Evolutionary conservation across 2,797 vertebrate genomes (phyloP).

Genomic region (Kryptolebias ocellatus): DNA sequence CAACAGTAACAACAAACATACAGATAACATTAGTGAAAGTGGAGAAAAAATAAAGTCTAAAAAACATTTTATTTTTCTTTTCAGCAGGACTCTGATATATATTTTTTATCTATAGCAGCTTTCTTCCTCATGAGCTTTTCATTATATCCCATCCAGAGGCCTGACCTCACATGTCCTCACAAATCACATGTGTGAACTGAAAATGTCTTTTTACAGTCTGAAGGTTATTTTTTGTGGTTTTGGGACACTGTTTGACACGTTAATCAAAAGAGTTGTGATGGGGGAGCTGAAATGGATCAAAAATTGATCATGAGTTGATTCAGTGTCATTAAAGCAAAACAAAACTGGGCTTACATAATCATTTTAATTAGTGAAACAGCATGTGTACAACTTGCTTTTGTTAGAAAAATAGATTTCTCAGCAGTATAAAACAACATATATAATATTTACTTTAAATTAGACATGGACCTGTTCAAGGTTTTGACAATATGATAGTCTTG

Average conservation of each 20-base stretch:
- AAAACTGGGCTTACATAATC: neutral
- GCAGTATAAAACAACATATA: too few relatives aligned
- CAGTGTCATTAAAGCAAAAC: neutral
- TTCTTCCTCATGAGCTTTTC: constrained; percentile 10
- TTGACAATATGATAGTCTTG: too few relatives aligned
- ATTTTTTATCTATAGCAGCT: constrained; percentile 22
- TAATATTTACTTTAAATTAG: too few relatives aligned
- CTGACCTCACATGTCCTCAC: constrained; percentile 3
- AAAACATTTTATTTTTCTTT: neutral
- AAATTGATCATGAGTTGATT: constrained; percentile 9
- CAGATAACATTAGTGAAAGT: constrained; percentile 3
- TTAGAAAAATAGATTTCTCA: neutral
- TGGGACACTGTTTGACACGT: constrained; percentile 25
- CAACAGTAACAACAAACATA: constrained; percentile 9
- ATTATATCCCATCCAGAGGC: neutral
- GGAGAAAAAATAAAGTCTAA: constrained; percentile 9
- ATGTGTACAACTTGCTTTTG: neutral
- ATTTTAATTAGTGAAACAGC: neutral
- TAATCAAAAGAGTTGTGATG: constrained; percentile 8
- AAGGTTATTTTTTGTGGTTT: constrained; percentile 4
- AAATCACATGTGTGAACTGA: constrained; percentile 1
- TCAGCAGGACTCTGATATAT: neutral
- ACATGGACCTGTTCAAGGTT: too few relatives aligned
- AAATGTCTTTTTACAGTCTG: constrained; percentile 12
- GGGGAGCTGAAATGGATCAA: constrained; percentile 15